Conservation (phyloP, 2,888 invertebrate genomes). For the Metellina segmentata region DNA sequence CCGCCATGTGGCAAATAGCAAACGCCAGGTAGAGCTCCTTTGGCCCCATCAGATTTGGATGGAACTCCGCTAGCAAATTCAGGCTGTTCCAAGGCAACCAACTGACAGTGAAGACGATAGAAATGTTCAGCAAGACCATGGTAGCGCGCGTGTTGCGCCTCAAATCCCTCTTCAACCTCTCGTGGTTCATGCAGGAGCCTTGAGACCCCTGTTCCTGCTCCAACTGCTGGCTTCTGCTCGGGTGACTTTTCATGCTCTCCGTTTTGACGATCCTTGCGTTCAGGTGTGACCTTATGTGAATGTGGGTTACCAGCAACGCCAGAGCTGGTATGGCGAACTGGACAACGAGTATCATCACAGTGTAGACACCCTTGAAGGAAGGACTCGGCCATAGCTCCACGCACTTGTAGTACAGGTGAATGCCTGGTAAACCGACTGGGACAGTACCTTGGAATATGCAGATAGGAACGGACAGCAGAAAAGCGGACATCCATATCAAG, state of each 20-base stretch:
- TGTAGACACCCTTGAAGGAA: conserved; percentile 69
- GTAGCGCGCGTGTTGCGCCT: conserved; percentile 80
- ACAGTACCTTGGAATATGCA: conserved; percentile 66
- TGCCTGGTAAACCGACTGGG: conserved; percentile 70
- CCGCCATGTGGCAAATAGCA: conserved; percentile 84
- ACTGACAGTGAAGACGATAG: conserved; percentile 83
- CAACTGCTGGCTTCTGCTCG: neutral
- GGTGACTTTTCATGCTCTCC: neutral
- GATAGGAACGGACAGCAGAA: conserved; percentile 71
- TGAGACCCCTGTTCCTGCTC: neutral
- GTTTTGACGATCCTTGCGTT: conserved; percentile 39
- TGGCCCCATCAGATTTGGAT: conserved; percentile 78
- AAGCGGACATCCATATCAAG: conserved; percentile 65
- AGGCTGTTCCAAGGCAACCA: conserved; percentile 85
- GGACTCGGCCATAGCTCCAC: conserved; percentile 73
- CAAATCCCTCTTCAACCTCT: conserved; percentile 67
- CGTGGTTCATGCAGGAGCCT: conserved; percentile 14
- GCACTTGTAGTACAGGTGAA: conserved; percentile 72
- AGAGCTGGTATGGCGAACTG: conserved; percentile 73
- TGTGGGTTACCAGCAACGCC: conserved; percentile 63
- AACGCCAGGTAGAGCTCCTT: conserved; percentile 81
- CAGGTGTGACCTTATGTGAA: conserved; percentile 58
- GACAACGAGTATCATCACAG: conserved; percentile 60
- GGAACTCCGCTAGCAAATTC: conserved; percentile 82
- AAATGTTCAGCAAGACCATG: conserved; percentile 83